Evolutionary conservation across 1,140 invertebrate species (phyloP).

Genomic region (Laupala kohalensis): DNA sequence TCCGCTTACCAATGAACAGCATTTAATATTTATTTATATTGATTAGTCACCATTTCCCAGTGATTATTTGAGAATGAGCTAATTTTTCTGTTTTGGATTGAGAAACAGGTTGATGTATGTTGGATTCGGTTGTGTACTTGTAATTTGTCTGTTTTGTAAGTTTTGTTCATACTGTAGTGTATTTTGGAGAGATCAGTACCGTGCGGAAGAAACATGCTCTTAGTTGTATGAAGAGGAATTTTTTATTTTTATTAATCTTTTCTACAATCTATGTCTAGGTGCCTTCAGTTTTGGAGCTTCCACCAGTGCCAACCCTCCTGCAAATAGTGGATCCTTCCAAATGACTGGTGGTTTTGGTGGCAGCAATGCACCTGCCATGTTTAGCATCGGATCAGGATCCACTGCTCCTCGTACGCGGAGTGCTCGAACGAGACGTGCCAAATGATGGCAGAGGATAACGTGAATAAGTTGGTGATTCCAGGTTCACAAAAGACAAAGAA

Average conservation of each 20-base stretch:
- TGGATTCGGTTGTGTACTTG: no score
- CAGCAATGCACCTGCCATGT: conserved; percentile 25
- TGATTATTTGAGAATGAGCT: no score
- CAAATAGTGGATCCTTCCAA: not conserved
- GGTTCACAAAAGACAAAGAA: not conserved
- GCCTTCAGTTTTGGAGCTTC: not conserved
- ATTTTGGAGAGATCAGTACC: not conserved
- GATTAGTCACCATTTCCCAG: no score
- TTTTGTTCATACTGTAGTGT: not conserved
- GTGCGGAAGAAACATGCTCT: not conserved
- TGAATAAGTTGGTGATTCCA: not conserved
- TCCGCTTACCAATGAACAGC: no score
- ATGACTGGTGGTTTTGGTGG: not conserved
- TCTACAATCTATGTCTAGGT: not conserved
- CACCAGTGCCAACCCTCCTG: not conserved
- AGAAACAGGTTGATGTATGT: not conserved
- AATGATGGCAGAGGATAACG: conserved; percentile 23
- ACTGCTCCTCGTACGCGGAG: conserved; percentile 26
- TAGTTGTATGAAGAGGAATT: not conserved
- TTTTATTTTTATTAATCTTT: not conserved
- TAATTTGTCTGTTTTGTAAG: not conserved
- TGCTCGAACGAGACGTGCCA: conserved; percentile 24
- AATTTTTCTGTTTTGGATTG: no score
- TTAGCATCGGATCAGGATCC: conserved; percentile 32
- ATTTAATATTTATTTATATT: no score